Evolutionary conservation across 2,113 vertebrate genomes (phyloP).

Genomic region (Clinocottus analis): DNA sequence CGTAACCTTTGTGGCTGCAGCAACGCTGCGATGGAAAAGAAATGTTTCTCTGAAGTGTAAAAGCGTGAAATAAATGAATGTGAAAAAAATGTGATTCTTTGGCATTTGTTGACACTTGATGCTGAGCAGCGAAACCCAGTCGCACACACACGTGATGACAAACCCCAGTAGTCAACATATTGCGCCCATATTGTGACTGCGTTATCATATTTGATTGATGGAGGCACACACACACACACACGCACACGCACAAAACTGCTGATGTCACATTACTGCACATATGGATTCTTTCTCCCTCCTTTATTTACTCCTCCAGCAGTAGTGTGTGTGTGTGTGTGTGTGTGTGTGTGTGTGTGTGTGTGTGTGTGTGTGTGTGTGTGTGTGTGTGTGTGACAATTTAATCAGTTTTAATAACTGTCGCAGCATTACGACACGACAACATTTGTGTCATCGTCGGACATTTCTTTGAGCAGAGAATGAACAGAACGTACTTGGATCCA

Average conservation of each 20-base stretch:
- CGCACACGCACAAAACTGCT: background rate
- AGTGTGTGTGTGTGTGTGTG: no score
- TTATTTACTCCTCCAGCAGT: background rate
- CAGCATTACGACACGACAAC: background rate
- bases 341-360: no score
- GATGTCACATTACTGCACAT: background rate
- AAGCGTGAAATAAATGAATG: background rate
- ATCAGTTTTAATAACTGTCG: background rate
- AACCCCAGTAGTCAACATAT: background rate
- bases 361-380: no score
- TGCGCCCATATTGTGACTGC: background rate
- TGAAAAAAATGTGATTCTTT: background rate
- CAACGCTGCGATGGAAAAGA: no score
- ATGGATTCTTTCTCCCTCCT: background rate
- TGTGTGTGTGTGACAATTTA: background rate
- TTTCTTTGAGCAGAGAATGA: background rate
- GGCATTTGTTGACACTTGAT: background rate
- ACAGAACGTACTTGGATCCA: background rate
- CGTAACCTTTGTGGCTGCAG: background rate
- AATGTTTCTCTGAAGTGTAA: background rate
- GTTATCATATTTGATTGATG: background rate
- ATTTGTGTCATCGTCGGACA: background rate
- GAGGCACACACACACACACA: background rate
- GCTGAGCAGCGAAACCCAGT: background rate
- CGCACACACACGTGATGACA: no score